phyloP scores from a whole-genome alignment of 2,888 invertebrate species.

The Hemithea aestivaria region DNA sequence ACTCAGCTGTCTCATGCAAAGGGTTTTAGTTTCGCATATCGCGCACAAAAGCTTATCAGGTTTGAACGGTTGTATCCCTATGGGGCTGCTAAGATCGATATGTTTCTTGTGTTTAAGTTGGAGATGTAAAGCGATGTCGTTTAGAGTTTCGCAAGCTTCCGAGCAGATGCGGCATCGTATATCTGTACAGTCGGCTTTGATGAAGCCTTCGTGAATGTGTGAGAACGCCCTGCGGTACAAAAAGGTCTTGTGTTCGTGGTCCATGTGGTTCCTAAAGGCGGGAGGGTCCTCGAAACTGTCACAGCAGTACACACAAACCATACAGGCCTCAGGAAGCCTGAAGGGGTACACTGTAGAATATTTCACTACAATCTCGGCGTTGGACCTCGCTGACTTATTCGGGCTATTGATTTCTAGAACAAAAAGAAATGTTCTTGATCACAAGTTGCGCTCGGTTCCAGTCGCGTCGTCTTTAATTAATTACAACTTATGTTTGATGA shows the following conservation, averaged over 20 bases:
- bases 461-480: background rate
- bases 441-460: conserved; percentile 2
- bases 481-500: too few relatives aligned
- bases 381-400: conserved; percentile 57
- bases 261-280: conserved; percentile 59
- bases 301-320: conserved; percentile 69
- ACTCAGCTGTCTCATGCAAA: conserved; percentile 55
- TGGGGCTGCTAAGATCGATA: conserved; percentile 40
- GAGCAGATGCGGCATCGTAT: conserved; percentile 58
- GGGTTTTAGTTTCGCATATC: conserved; percentile 49
- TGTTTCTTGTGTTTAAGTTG: conserved; percentile 45
- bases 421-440: conserved; percentile 59
- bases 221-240: conserved; percentile 54
- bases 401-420: conserved; percentile 65
- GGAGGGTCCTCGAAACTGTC: conserved; percentile 54
- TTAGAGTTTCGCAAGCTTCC: conserved; percentile 38
- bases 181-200: conserved; percentile 62
- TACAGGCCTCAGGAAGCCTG: conserved; percentile 60
- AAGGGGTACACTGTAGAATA: conserved; percentile 70
- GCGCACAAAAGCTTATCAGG: conserved; percentile 53
- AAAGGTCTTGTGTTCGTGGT: conserved; percentile 53
- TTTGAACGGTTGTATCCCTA: conserved; percentile 61
- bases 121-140: conserved; percentile 53
- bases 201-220: conserved; percentile 56
- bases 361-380: conserved; percentile 67